Base-by-base conservation (phyloP, 2,888 invertebrate genomes). In the Ypsolopha scabrella region DNA sequence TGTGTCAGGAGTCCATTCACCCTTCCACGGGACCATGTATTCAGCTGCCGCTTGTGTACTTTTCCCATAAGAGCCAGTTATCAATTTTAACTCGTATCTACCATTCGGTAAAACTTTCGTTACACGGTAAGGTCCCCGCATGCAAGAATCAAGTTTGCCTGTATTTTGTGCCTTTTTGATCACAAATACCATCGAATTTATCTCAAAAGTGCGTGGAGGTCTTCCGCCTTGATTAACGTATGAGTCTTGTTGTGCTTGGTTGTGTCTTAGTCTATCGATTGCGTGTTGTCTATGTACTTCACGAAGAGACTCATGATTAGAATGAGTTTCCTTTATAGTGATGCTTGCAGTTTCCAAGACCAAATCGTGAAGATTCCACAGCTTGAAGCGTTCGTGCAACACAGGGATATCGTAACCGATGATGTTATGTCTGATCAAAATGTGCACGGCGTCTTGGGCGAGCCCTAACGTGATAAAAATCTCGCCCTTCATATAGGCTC, bases 11-110 rank as follows among this genome's bases (percentile, higher is more conserved):
- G 13, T 14, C 53, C 45, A 56, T 48, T 55, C 54, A 36, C 54
- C 55, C 9, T 48, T 51, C 58, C 58, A 56, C 6, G 53, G 53
- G 49, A 57, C 53, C 57, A 59, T 56, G 39, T 52, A 55, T 47
- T 56, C 51, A 8, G 54, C 53, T 1, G 52, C 55, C 6, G 56
- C 55, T 14, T 55, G 51, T 3, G 56, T 55, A 1, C 41, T 52
- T 39, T 56, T 54, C 24, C 55, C 55, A 14, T 50, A 46, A 9
- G 37, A 36, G 1, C 54, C 54, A 13, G 46, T 24, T 6, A 56
- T 39, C 10, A 56, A 43, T 8, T 37, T 38, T 11, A 56, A 45
- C 35, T 51, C 56, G 50, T 54, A 54, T 9, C 52, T 54, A 10
- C 50, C 54, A 33, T 51, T 49, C 0, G 51, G 53, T 37, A 56